A percentile compares a stretch with the other conserved stretches of the same genome.
Conservation (phyloP, 2,797 vertebrate species). For the Psittacula echo region DNA sequence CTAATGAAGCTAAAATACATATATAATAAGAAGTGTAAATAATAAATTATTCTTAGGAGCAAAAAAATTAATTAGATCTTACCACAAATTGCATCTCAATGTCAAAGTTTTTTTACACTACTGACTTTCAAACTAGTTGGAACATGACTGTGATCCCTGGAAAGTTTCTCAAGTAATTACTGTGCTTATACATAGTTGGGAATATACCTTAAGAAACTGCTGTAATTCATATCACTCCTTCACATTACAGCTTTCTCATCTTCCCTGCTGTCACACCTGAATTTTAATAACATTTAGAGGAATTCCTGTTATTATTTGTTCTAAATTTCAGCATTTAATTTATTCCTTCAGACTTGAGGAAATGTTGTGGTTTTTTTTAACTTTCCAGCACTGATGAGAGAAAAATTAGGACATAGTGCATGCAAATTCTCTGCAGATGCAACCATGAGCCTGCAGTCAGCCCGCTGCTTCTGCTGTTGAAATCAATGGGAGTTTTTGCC, state of each 20-base stretch:
- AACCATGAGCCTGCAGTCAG: neutral
- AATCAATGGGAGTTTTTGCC: conserved; percentile 54
- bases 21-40: conserved; percentile 89
- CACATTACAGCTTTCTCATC: conserved; percentile 12
- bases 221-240: conserved; percentile 27
- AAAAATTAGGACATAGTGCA: neutral
- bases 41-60: conserved; percentile 89
- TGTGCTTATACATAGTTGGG: conserved; percentile 28
- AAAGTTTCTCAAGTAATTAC: conserved; percentile 73
- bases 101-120: conserved; percentile 77
- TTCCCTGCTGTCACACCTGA: conserved; percentile 28
- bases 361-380: neutral
- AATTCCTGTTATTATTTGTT: conserved; percentile 54
- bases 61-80: conserved; percentile 88
- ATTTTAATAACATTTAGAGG: conserved; percentile 55
- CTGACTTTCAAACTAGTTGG: conserved; percentile 83
- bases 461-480: neutral
- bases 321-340: conserved; percentile 50
- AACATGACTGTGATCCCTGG: conserved; percentile 64
- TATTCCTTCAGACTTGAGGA: conserved; percentile 42
- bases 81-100: conserved; percentile 83
- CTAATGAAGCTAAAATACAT: conserved; percentile 90
- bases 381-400: neutral
- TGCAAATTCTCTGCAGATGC: conserved; percentile 35
- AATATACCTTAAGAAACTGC: conserved; percentile 58